phyloP scores from a whole-genome alignment of 2,113 vertebrate genomes.

The Raja brachyura region DNA sequence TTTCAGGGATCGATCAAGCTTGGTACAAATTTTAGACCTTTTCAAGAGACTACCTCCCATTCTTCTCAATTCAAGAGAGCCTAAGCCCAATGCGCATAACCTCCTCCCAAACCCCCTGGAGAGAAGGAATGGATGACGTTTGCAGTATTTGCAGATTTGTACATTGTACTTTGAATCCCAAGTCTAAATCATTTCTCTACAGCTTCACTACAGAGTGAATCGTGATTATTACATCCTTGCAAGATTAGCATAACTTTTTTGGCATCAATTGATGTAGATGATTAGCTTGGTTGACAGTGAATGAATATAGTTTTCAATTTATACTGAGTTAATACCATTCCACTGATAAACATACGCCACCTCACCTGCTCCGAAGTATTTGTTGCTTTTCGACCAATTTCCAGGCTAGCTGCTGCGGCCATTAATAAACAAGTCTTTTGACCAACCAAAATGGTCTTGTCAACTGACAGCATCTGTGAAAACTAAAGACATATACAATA shows the following conservation, averaged over 20 bases:
- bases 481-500: slow-evolving; percentile 61
- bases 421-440: slow-evolving; percentile 85
- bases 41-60: too few relatives aligned
- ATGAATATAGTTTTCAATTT: too few relatives aligned
- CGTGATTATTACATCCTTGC: background rate
- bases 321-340: background rate
- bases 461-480: slow-evolving; percentile 71
- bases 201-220: too few relatives aligned
- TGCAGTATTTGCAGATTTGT: too few relatives aligned
- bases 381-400: slow-evolving; percentile 61
- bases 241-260: background rate
- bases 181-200: too few relatives aligned
- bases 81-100: too few relatives aligned
- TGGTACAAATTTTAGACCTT: too few relatives aligned
- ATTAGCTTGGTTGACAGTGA: background rate
- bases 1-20: too few relatives aligned
- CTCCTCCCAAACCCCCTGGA: too few relatives aligned
- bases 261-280: background rate
- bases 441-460: slow-evolving; percentile 68
- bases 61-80: too few relatives aligned
- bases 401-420: slow-evolving; percentile 70
- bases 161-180: too few relatives aligned
- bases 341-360: background rate
- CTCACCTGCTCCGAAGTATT: slow-evolving; percentile 62
- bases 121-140: too few relatives aligned